Percentiles rank a stretch among this genome's conserved stretches.
Evolutionary conservation across 2,113 vertebrate genomes (phyloP).

Genomic region (Neolamprologus falcicula): DNA sequence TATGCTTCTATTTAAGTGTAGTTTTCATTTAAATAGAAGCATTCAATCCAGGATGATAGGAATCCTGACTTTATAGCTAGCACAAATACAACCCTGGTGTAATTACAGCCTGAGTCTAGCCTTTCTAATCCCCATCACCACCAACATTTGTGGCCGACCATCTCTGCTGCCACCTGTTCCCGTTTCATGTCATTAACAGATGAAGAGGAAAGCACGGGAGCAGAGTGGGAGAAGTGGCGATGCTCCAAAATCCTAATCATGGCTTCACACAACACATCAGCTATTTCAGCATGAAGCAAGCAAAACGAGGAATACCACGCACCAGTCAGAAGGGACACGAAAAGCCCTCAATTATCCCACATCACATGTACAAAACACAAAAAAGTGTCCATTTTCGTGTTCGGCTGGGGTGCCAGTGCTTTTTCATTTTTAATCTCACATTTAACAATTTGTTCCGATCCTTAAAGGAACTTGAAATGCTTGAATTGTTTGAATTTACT

Average conservation of each 20-base stretch:
- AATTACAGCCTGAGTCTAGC: neutral
- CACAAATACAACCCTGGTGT: neutral
- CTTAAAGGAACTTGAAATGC: neutral
- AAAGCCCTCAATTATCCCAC: neutral
- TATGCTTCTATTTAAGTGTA: neutral
- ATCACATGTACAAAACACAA: neutral
- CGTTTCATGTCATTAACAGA: conserved; percentile 21
- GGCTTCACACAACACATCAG: conserved; percentile 20
- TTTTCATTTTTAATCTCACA: neutral
- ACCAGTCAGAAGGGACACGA: neutral
- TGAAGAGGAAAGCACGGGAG: neutral
- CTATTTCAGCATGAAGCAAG: neutral
- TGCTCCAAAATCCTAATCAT: conserved; percentile 28
- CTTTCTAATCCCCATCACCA: neutral
- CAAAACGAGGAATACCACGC: neutral
- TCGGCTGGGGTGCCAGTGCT: neutral
- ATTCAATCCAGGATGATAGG: neutral
- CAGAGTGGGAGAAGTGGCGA: neutral
- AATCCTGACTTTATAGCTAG: neutral
- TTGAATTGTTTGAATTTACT: neutral
- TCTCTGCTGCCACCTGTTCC: neutral
- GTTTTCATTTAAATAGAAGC: neutral
- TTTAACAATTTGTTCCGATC: neutral
- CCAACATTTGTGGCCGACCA: neutral
- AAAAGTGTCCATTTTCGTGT: neutral